Base-by-base conservation (phyloP, 1,140 invertebrate species). In the Drosophila seguyi region DNA sequence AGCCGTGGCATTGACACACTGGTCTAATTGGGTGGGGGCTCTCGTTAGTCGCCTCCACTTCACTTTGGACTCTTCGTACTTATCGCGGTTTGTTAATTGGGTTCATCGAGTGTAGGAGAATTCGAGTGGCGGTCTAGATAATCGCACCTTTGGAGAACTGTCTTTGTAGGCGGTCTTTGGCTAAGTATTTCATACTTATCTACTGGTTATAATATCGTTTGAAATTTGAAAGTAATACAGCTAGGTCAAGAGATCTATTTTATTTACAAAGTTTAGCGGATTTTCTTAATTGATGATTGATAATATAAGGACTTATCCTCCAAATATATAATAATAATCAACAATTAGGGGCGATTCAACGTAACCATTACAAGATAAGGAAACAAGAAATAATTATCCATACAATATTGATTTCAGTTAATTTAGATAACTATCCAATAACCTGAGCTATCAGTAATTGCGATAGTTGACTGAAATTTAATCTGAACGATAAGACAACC, bases 21-120 rank as follows among this genome's bases (percentile, higher is more conserved):
- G 52, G 27, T 16, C 38, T 41, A 77, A 44, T 66, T 69, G 55
- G 18, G 18, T 20, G 31, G 39, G 39, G 41, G 13, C 66, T 53
- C 31, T 36, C 20, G 18, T 31, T 36, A n/a, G 14, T 55, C 20
- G n/a, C 10, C 34, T 38, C 38, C 8, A 59, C 52, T 63, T 39
- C n/a, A 62, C 16, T 34, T 22, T 16, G 10, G 59, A 18, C 20
- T 42, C 60, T 18, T 34, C 14, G 42, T 16, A 55, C 41, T 72
- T 79, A 78, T 78, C 66, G 65, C 36, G 18, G 45, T 29, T 29
- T 50, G 39, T 29, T 68, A 56, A 75, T 67, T 76, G 36, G 25
- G 38, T 45, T 67, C 47, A 41, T 76, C 25, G 16, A 72, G 39
- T 72, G 44, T 20, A 14, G 22, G 13, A 7, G 18, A 31, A n/a